Evolutionary conservation across 2,113 vertebrate genomes (phyloP).

Genomic region (Hirundichthys speculiger): DNA sequence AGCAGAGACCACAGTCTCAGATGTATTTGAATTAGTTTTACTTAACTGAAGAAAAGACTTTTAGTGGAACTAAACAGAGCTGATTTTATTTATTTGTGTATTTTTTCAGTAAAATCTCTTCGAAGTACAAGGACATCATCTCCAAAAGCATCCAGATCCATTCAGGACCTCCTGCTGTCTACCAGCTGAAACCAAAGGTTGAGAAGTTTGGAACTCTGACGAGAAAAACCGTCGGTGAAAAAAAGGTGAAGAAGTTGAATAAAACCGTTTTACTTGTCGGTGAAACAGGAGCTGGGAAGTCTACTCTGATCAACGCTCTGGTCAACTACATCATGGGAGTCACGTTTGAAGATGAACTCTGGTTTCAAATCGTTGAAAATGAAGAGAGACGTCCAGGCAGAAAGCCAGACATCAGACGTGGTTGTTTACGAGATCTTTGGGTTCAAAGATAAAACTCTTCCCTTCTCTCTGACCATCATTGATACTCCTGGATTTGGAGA

Average conservation of each 20-base stretch:
- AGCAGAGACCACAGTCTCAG: too few relatives aligned
- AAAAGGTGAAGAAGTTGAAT: background rate
- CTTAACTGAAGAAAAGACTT: too few relatives aligned
- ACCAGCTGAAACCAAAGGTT: background rate
- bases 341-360: too few relatives aligned
- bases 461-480: conserved; percentile 1
- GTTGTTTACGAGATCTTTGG: background rate
- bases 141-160: background rate
- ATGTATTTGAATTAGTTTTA: too few relatives aligned
- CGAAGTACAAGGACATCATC: too few relatives aligned
- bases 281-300: background rate
- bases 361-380: too few relatives aligned
- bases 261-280: background rate
- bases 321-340: background rate
- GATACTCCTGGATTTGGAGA: background rate
- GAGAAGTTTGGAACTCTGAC: background rate
- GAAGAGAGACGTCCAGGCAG: too few relatives aligned
- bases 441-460: background rate
- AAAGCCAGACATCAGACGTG: background rate
- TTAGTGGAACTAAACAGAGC: too few relatives aligned
- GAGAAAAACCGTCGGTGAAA: background rate
- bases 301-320: background rate
- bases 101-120: too few relatives aligned
- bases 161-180: background rate
- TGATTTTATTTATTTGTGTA: too few relatives aligned